Conservation (phyloP, 2,113 vertebrate genomes). For the Microcebus tavaratra region DNA sequence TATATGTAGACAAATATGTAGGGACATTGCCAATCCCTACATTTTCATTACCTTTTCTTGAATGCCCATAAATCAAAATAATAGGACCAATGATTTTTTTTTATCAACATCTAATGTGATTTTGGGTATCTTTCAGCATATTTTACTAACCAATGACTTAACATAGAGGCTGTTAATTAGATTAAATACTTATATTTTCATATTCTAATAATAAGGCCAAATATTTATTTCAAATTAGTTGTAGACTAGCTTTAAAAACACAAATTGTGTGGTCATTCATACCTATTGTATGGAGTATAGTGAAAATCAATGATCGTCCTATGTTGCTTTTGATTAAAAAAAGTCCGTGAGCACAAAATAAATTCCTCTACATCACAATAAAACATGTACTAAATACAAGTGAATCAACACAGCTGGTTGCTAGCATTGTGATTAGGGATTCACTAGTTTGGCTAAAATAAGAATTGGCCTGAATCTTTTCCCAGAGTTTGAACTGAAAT, state of each 20-base stretch:
- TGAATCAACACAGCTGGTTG: slow-evolving; percentile 74
- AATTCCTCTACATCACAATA: slow-evolving; percentile 35
- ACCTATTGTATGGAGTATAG: neutral
- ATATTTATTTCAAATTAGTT: slow-evolving; percentile 18
- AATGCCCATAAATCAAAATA: neutral
- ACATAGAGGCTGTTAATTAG: neutral
- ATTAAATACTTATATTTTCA: slow-evolving; percentile 24
- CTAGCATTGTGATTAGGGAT: slow-evolving; percentile 65
- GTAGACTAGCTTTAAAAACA: neutral
- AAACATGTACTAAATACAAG: slow-evolving; percentile 39
- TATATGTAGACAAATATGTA: neutral
- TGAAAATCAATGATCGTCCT: slow-evolving; percentile 48
- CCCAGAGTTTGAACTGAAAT: slow-evolving; percentile 68
- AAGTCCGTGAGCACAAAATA: slow-evolving; percentile 54
- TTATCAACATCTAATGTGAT: neutral
- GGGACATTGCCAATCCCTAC: fast-evolving
- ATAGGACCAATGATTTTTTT: neutral
- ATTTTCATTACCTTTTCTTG: neutral
- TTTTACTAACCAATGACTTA: neutral
- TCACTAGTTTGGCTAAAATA: slow-evolving; percentile 73
- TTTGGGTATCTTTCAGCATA: neutral
- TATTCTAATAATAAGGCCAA: neutral
- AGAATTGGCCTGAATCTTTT: slow-evolving; percentile 65
- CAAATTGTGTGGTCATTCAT: neutral
- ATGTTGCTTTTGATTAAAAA: slow-evolving; percentile 70